Conservation (phyloP, 2,113 vertebrate genomes). For the Charina bottae region DNA sequence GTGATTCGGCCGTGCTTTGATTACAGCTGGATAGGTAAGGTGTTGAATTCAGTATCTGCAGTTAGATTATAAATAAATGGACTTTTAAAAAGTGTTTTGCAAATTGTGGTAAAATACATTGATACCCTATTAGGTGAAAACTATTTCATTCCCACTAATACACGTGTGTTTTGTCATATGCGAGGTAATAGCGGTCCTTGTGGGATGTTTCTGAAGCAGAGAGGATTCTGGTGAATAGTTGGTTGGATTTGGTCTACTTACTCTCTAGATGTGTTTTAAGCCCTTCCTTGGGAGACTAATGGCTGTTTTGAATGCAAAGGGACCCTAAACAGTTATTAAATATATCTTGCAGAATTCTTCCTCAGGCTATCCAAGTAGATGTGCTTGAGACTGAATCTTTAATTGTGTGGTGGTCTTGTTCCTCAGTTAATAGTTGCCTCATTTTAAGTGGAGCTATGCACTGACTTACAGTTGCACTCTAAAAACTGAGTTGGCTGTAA, state of each 20-base stretch:
- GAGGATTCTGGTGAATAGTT: background rate
- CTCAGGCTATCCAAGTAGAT: background rate
- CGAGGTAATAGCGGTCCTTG: background rate
- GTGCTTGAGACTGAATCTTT: background rate
- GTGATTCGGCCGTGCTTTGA: background rate
- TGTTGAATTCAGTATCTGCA: background rate
- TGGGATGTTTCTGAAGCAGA: background rate
- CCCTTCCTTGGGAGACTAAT: background rate
- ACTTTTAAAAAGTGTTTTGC: background rate
- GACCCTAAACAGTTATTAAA: background rate
- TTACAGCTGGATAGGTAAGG: background rate
- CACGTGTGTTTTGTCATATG: background rate
- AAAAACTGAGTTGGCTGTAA: background rate
- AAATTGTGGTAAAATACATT: background rate
- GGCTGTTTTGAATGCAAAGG: too few relatives aligned
- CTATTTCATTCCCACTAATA: background rate
- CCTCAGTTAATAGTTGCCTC: background rate
- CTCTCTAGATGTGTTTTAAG: background rate
- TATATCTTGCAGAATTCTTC: background rate
- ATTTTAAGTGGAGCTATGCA: background rate
- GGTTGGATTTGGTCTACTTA: background rate
- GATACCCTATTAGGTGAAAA: background rate
- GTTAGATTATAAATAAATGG: slow-evolving; percentile 30
- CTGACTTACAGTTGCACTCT: background rate
- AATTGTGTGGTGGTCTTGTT: background rate